Conservation (phyloP, 1,140 invertebrate species). For the Calephelis virginiensis region DNA sequence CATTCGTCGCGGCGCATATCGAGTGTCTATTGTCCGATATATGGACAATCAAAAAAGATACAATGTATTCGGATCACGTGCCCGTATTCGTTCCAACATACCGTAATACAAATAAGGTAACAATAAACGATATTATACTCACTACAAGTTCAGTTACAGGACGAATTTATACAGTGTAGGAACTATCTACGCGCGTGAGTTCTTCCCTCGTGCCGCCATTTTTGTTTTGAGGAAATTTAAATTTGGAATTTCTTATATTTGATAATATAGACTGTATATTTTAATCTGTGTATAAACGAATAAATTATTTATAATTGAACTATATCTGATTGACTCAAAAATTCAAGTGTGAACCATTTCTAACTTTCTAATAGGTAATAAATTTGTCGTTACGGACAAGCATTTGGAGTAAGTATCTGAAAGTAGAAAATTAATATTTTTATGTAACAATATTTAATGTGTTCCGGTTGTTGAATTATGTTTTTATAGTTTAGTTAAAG, state of each 20-base stretch:
- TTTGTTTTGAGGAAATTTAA: slow-evolving; percentile 25
- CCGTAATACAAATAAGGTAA: slow-evolving; percentile 69
- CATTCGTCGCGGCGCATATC: slow-evolving; percentile 50
- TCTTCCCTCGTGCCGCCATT: slow-evolving; percentile 25
- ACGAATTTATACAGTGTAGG: slow-evolving; percentile 39
- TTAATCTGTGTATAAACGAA: no score
- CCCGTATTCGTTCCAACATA: slow-evolving; percentile 72
- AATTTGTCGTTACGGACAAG: background rate
- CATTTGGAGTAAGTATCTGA: slow-evolving; percentile 37
- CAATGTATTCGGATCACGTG: slow-evolving; percentile 61
- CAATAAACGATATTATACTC: slow-evolving; percentile 60
- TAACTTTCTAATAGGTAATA: slow-evolving; percentile 23
- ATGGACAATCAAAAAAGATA: slow-evolving; percentile 57
- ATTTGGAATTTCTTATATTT: slow-evolving; percentile 10
- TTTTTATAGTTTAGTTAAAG: slow-evolving; percentile 53
- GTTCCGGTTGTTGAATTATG: slow-evolving; percentile 16
- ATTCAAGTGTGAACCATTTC: slow-evolving; percentile 54
- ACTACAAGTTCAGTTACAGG: slow-evolving; percentile 49
- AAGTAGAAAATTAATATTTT: slow-evolving; percentile 21
- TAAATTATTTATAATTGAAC: background rate
- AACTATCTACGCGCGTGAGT: slow-evolving; percentile 10
- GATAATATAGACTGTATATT: no score
- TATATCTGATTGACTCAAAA: slow-evolving; percentile 31
- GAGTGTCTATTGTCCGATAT: slow-evolving; percentile 61
- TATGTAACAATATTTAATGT: slow-evolving; percentile 15